phyloP scores from a whole-genome alignment of 1,140 invertebrate species.

The Octopus bimaculoides region DNA sequence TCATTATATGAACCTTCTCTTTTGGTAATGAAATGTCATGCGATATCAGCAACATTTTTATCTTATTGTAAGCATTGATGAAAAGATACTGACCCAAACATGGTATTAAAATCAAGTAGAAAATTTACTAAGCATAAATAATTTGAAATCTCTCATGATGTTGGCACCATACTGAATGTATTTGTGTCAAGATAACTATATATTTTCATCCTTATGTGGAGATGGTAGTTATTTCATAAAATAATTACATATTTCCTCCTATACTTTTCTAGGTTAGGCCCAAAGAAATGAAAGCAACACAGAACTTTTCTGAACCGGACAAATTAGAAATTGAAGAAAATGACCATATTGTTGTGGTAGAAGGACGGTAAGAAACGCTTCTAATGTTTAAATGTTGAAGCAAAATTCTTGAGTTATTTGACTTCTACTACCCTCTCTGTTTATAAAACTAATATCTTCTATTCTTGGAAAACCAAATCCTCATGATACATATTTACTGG shows the following conservation, averaged over 20 bases:
- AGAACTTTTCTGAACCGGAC: conserved; percentile 64
- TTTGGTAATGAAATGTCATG: no score
- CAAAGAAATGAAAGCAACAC: conserved; percentile 67
- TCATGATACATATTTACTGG: no score
- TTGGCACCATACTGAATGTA: neutral
- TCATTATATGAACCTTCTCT: no score
- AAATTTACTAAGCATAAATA: neutral
- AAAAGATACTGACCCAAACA: neutral
- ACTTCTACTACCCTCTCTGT: no score
- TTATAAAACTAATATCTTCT: no score
- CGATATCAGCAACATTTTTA: no score
- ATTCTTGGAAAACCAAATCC: no score
- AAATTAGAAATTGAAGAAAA: conserved; percentile 77
- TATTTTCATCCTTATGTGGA: neutral
- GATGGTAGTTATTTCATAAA: no score
- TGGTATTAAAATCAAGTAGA: neutral
- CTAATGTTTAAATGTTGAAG: no score
- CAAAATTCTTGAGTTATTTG: no score
- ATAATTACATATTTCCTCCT: no score
- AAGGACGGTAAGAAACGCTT: conserved; percentile 65
- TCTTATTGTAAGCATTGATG: neutral
- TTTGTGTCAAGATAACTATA: neutral
- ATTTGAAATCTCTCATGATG: neutral
- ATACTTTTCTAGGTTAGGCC: conserved; percentile 41
- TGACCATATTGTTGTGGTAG: conserved; percentile 87